Base-by-base conservation (phyloP, 2,797 vertebrate species). In the Setipinna tenuifilis region DNA sequence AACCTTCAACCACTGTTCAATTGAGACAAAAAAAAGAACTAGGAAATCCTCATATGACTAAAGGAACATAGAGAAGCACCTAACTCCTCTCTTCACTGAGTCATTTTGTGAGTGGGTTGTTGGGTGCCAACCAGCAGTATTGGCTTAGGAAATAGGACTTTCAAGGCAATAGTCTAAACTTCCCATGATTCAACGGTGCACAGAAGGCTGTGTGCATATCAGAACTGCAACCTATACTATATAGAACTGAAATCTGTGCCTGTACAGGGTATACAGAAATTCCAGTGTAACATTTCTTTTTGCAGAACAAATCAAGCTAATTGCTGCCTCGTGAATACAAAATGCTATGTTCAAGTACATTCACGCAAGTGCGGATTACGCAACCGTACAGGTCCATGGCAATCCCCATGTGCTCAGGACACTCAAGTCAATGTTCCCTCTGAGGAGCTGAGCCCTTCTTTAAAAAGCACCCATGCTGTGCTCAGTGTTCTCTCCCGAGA, bases 401-500 rank as follows among this genome's bases (percentile, higher is more conserved):
- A 44, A 21, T 78, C 71, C 71, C 31, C 9, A 21, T 19, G 35
- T 2, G 5, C 16, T 71, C 65, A 19, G 65, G 17, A 2, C 71
- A 17, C 7, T 35, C 68, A 41, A 35, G 71, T 78, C 71, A 41
- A 16, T 78, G 71, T 58, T 35, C 9, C 35, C 2, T 35, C 46
- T 6, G 50, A 54, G 10, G 44, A 44, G 57, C 83, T 82, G 83
- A 90, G 83, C 86, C 87, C 59, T 85, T 88, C 86, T 82, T 87
- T 87, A 87, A 89, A 90, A 87, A 87, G 87, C 87, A 61, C n/a
- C 71, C 48, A 9, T 58, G 57, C 28, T 75, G 81, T 58, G 25
- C 54, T 7, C 41, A 44, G 84, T 25, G 44, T 75, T 83, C 59
- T 78, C 11, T 68, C 17, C 83, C 82, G 82, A 88, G 83, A 87